Evolutionary conservation across 2,797 vertebrate species (phyloP).

Genomic region (Halcyon badia): DNA sequence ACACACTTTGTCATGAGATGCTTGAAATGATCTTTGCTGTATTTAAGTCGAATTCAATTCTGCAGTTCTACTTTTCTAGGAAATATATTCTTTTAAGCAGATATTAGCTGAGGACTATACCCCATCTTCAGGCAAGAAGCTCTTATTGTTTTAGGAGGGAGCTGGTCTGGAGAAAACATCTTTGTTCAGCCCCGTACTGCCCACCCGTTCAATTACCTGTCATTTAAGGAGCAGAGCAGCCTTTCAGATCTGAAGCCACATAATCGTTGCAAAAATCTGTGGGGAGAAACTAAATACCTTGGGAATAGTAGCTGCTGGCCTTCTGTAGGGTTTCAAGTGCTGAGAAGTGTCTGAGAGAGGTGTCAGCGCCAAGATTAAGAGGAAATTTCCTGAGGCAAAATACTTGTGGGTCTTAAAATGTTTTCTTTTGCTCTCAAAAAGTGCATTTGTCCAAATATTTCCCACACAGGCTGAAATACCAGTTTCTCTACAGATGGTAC

Average conservation of each 20-base stretch:
- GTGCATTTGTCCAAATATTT: background rate
- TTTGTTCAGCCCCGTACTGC: background rate
- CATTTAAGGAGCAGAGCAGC: background rate
- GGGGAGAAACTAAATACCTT: slow-evolving; percentile 58
- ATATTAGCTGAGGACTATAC: background rate
- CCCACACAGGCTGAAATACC: background rate
- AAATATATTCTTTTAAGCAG: background rate
- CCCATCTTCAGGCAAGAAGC: background rate
- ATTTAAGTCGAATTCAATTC: background rate
- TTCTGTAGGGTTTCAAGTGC: background rate
- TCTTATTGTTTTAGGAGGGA: background rate
- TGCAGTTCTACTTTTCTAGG: rapidly evolving
- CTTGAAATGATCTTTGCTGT: rapidly evolving
- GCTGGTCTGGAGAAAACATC: background rate
- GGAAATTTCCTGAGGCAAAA: slow-evolving; percentile 83
- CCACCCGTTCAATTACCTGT: background rate
- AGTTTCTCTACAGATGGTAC: background rate
- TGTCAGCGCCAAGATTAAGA: slow-evolving; percentile 51
- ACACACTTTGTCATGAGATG: rapidly evolving
- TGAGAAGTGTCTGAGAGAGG: slow-evolving; percentile 27
- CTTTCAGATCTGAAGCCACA: background rate
- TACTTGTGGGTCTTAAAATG: slow-evolving; percentile 83
- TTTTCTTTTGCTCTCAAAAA: slow-evolving; percentile 69
- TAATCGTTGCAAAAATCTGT: background rate
- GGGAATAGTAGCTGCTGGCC: slow-evolving; percentile 10